phyloP scores from a whole-genome alignment of 2,797 vertebrate species.

The Potorous gilbertii region DNA sequence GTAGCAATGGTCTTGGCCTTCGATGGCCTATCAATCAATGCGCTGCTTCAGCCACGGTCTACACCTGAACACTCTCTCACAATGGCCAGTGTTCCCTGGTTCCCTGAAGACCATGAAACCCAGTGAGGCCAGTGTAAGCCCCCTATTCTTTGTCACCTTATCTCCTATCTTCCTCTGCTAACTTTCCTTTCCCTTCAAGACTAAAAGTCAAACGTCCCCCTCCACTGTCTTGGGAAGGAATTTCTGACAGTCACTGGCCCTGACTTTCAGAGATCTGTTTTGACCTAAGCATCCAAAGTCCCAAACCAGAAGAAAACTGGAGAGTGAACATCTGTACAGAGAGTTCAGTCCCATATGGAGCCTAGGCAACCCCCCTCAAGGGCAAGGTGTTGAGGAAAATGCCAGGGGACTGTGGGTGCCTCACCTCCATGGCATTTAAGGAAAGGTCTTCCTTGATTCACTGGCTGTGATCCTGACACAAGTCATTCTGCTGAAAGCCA shows the following conservation, averaged over 20 bases:
- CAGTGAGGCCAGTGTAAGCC: conserved; percentile 2
- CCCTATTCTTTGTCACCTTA: accelerated
- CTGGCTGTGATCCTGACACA: too few species aligned
- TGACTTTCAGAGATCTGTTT: background rate
- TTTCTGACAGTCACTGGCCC: background rate
- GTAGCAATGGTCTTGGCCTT: background rate
- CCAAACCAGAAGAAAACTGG: background rate
- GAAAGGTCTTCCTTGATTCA: background rate
- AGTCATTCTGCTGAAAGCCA: too few species aligned
- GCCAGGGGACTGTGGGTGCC: too few species aligned
- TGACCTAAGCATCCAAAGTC: background rate
- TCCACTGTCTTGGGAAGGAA: background rate
- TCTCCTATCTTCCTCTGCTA: accelerated
- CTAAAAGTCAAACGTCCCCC: background rate
- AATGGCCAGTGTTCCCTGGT: background rate
- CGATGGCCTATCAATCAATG: accelerated
- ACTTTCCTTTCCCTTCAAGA: background rate
- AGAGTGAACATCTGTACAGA: background rate
- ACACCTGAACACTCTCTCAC: background rate
- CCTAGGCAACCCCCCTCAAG: conserved; percentile 2
- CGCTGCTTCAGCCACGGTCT: background rate
- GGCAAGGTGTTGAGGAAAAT: background rate
- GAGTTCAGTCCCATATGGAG: background rate
- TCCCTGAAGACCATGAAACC: conserved; percentile 48
- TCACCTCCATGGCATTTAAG: background rate